Evolutionary conservation across 2,113 vertebrate species (phyloP).

Genomic region (Benitochromis conjunctus): DNA sequence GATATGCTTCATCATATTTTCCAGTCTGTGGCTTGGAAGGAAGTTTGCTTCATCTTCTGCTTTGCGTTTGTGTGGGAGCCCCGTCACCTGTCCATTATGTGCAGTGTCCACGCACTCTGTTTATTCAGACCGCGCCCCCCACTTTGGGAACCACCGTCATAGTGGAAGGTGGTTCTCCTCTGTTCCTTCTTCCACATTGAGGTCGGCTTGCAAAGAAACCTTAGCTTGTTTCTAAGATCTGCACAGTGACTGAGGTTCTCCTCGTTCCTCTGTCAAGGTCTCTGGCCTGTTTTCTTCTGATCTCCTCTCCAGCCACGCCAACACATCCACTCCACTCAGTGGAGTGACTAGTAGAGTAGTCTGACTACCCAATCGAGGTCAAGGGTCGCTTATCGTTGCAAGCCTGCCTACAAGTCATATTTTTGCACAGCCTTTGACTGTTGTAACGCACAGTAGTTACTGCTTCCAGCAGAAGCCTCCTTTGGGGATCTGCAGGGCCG

Average conservation of each 20-base stretch:
- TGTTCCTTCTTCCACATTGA: neutral
- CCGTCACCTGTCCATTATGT: too few relatives aligned
- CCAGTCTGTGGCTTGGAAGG: too few relatives aligned
- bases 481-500: neutral
- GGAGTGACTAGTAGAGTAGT: too few relatives aligned
- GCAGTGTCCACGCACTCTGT: too few relatives aligned
- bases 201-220: neutral
- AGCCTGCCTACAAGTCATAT: neutral
- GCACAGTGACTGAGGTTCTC: neutral
- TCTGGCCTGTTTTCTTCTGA: neutral
- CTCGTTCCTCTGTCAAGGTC: neutral
- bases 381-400: neutral
- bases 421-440: neutral
- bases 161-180: neutral
- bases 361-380: rapidly evolving
- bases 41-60: too few relatives aligned
- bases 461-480: neutral
- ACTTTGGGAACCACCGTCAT: too few relatives aligned
- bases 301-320: neutral
- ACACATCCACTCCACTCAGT: neutral
- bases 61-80: too few relatives aligned
- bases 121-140: too few relatives aligned
- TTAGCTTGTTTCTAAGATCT: neutral
- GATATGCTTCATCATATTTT: too few relatives aligned
- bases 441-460: neutral